Conservation (phyloP, 2,888 invertebrate genomes). For the Apoderus coryli region DNA sequence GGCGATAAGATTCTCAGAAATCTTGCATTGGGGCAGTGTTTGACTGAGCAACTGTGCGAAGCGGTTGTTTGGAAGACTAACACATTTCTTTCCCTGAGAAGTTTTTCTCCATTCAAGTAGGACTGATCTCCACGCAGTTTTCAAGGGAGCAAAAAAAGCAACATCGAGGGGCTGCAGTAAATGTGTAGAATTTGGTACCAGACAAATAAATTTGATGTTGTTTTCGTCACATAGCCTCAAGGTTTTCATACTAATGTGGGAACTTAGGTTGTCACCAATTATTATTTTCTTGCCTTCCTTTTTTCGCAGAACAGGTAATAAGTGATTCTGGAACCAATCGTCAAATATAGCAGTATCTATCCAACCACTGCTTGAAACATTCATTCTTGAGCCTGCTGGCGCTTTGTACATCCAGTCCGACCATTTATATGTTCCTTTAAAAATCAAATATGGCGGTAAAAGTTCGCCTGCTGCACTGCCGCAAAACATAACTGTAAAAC, state of each 20-base stretch:
- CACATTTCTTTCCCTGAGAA: no score
- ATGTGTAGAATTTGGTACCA: constrained; percentile 7
- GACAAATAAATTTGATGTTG: constrained; percentile 5
- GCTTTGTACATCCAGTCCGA: constrained; percentile 17
- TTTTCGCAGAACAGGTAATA: constrained; percentile 2
- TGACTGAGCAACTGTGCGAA: no score
- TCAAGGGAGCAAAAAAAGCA: constrained; percentile 7
- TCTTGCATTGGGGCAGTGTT: no score
- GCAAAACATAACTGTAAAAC: constrained; percentile 18
- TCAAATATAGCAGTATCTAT: constrained; percentile 8
- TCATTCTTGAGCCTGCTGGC: constrained; percentile 14
- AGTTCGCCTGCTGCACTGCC: constrained; percentile 17
- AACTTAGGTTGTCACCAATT: constrained; percentile 2
- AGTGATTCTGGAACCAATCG: constrained; percentile 8
- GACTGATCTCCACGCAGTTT: no score
- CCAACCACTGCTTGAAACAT: constrained; percentile 7
- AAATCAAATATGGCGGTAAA: constrained; percentile 17
- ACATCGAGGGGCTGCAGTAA: constrained; percentile 8
- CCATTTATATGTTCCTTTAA: constrained; percentile 18
- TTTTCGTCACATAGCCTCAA: constrained; percentile 7
- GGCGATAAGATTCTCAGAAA: no score
- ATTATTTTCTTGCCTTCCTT: background rate
- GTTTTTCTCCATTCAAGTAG: no score
- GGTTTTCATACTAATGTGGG: constrained; percentile 4
- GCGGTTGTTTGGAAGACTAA: no score